These are phyloP conservation scores for Microchirus variegatus DNA, from an alignment of 2,797 vertebrate species.

Conservation along the genomic window DNA sequence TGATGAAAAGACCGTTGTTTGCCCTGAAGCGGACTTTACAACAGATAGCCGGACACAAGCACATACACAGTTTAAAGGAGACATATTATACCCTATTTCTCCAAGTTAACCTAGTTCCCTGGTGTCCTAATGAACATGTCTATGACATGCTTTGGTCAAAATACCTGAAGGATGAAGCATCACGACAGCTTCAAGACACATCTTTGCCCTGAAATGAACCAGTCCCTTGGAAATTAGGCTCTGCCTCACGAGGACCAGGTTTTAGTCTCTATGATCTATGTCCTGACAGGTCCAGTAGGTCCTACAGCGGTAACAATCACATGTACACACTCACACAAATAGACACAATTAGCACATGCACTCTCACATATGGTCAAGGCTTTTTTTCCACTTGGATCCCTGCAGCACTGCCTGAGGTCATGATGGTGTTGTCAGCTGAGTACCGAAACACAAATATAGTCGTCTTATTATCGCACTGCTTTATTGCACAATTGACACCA, in stretches of 20 bases:
- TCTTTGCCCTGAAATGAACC: too few species aligned
- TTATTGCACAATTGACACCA: conserved; percentile 16
- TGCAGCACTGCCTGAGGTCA: conserved; percentile 54
- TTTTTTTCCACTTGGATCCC: conserved; percentile 28
- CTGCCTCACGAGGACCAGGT: too few species aligned
- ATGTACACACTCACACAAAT: conserved; percentile 4
- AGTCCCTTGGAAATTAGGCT: too few species aligned
- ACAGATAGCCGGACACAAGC: conserved; percentile 26
- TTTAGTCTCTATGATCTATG: too few species aligned
- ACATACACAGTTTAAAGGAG: background rate
- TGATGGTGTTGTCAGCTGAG: conserved; percentile 45
- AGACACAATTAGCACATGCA: background rate
- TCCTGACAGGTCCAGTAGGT: too few species aligned
- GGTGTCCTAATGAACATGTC: too few species aligned
- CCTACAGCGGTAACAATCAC: too few species aligned
- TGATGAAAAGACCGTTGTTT: conserved; percentile 39
- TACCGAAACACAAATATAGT: conserved; percentile 25
- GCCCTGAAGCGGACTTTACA: conserved; percentile 44
- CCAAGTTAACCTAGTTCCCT: too few species aligned
- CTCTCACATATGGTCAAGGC: conserved; percentile 32
- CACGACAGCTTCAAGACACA: too few species aligned
- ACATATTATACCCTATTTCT: too few species aligned
- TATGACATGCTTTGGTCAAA: too few species aligned
- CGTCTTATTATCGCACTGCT: conserved; percentile 13
- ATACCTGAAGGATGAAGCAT: too few species aligned